Conservation (phyloP, 2,888 invertebrate species). For the Mesochorus sp. region DNA sequence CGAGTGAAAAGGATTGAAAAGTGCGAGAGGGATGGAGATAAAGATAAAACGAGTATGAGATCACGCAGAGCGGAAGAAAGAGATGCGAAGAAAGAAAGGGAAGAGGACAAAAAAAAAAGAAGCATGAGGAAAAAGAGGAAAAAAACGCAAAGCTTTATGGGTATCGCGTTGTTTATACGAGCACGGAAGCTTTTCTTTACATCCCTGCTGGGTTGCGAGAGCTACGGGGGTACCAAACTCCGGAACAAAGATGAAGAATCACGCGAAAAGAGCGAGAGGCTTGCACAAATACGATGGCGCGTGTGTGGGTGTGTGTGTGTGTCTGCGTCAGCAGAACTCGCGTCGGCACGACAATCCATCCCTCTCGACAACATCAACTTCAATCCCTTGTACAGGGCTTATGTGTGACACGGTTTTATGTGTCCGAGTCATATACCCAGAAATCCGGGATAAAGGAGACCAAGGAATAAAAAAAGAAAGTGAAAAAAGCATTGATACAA, state of each 20-base stretch:
- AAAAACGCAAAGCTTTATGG: background rate
- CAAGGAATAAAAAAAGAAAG: too few species aligned
- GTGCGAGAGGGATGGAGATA: too few species aligned
- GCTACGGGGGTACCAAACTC: background rate
- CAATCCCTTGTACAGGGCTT: background rate
- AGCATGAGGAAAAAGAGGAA: background rate
- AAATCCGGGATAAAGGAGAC: background rate
- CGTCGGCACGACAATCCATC: constrained; percentile 25
- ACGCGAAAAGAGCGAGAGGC: background rate
- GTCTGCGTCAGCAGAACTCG: background rate
- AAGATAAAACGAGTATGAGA: constrained; percentile 9
- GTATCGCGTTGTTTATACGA: constrained; percentile 39
- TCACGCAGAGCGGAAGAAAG: constrained; percentile 4
- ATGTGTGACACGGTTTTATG: background rate
- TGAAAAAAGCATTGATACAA: background rate
- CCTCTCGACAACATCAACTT: constrained; percentile 17
- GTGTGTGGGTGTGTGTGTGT: background rate
- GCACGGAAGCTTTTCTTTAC: constrained; percentile 25
- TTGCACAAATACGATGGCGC: background rate
- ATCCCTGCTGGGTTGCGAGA: background rate
- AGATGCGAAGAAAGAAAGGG: background rate
- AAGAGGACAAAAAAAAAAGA: background rate
- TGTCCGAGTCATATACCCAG: background rate
- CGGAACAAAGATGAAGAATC: background rate
- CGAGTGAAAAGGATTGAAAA: constrained; percentile 2